Base-by-base conservation (phyloP, 2,797 vertebrate genomes). In the Kryptopterus vitreolus region DNA sequence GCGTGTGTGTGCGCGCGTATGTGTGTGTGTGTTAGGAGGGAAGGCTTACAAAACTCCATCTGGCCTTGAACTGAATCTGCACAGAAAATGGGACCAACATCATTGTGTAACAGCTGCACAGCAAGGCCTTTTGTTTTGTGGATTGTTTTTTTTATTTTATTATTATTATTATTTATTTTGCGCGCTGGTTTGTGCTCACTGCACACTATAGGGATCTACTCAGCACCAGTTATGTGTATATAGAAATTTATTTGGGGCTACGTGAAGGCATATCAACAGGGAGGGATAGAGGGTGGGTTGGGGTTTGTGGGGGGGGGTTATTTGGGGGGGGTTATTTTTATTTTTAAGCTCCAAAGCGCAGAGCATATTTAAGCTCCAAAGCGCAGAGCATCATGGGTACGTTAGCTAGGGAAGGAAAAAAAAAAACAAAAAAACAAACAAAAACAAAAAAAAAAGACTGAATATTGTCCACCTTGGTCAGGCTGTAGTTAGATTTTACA, bases 21-120 rank as follows among this genome's bases (percentile, higher is more conserved):
- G 78, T 59, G 78, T 58, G 66, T 59, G 74, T 71, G 74, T 55
- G 73, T 77, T 82, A n/a, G 38, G 22, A 26, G 68, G 43, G 79
- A 66, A 63, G 74, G 52, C 71, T 81, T 84, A 76, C 57, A 18
- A 68, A 48, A 58, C 75, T 57, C 68, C 35, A 22, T 66, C 76
- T n/a, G 78, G 76, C 83, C 82, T 57, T 48, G 66, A 58, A 52
- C 79, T 75, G 43, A 79, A 77, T 70, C 78, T 80, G 81, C 82
- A 86, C 85, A 82, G 68, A 79, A 81, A 81, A 83, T 43, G 85
- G 85, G 85, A 86, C 85, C 85, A 86, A 83, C 70, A 80, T 79
- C 79, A 83, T 83, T 76, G 73, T 69, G 61, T 83, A 83, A 79
- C 57, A 61, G 63, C 81, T 78, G 61, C 68, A 82, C 46, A n/a